phyloP scores from a whole-genome alignment of 1,140 invertebrate genomes.

The Nymphalis io region DNA sequence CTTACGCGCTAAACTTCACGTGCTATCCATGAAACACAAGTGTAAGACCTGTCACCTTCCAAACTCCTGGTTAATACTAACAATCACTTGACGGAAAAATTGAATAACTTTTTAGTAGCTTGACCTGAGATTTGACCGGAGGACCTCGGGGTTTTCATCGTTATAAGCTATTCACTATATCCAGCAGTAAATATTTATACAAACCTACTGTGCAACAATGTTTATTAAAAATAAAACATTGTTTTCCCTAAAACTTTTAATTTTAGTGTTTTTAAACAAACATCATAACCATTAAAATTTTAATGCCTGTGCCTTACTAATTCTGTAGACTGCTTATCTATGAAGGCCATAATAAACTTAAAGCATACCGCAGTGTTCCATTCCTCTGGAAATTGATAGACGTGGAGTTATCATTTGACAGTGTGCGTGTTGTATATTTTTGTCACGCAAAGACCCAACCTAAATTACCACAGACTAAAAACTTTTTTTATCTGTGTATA shows the following conservation, averaged over 20 bases:
- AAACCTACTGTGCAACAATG: background rate
- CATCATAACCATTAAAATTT: background rate
- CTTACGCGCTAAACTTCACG: too few species aligned
- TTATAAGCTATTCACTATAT: too few species aligned
- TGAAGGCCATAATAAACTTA: slow-evolving; percentile 68
- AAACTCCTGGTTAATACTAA: too few species aligned
- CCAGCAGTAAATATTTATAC: too few species aligned
- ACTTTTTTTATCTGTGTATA: slow-evolving; percentile 9
- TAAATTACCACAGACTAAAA: slow-evolving; percentile 55
- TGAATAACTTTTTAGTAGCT: too few species aligned
- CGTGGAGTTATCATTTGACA: slow-evolving; percentile 78
- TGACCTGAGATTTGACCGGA: too few species aligned
- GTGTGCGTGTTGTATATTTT: slow-evolving; percentile 66
- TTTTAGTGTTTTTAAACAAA: slow-evolving; percentile 5
- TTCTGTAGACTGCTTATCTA: slow-evolving; percentile 69
- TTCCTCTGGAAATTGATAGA: slow-evolving; percentile 77
- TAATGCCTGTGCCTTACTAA: slow-evolving; percentile 42
- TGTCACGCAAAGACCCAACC: slow-evolving; percentile 73
- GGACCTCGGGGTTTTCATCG: too few species aligned
- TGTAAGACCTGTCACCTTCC: too few species aligned
- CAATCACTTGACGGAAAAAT: too few species aligned
- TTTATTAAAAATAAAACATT: background rate
- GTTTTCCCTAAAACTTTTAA: background rate
- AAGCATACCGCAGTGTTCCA: slow-evolving; percentile 67
- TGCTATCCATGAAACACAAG: too few species aligned